Conservation (phyloP, 2,797 vertebrate genomes). For the Aulostomus chinensis region DNA sequence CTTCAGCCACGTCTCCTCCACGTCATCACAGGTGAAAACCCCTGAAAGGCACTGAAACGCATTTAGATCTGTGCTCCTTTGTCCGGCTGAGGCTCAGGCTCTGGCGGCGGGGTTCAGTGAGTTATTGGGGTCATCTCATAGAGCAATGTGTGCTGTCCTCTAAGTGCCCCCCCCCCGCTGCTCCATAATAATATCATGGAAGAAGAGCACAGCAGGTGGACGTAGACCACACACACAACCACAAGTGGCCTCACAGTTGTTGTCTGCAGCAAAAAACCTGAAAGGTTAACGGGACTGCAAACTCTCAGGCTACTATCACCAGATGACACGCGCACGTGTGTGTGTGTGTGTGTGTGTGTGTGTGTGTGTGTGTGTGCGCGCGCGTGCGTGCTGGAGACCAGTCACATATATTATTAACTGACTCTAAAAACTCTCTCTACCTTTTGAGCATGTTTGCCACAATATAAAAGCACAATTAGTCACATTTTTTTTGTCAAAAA, state of each 20-base stretch:
- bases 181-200: slow-evolving; percentile 36
- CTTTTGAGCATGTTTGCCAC: no score
- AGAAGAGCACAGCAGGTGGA: slow-evolving; percentile 45
- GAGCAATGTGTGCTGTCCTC: slow-evolving; percentile 26
- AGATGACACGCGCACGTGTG: no score
- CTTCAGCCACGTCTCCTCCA: slow-evolving; percentile 13
- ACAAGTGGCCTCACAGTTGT: no score
- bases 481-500: no score
- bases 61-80: slow-evolving; percentile 4
- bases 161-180: slow-evolving; percentile 38
- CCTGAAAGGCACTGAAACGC: slow-evolving; percentile 12
- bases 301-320: not conserved
- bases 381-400: no score
- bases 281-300: slow-evolving; percentile 20
- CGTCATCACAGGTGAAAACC: slow-evolving; percentile 16
- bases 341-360: no score
- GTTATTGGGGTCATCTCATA: slow-evolving; percentile 4
- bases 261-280: no score
- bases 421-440: no score
- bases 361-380: no score
- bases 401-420: no score
- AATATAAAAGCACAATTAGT: no score
- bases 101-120: not conserved
- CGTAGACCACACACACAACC: slow-evolving; percentile 9
- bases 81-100: not conserved